These are phyloP conservation scores for Calliopum simillimum DNA, from an alignment of 2,888 invertebrate species.

Conservation along the genomic window DNA sequence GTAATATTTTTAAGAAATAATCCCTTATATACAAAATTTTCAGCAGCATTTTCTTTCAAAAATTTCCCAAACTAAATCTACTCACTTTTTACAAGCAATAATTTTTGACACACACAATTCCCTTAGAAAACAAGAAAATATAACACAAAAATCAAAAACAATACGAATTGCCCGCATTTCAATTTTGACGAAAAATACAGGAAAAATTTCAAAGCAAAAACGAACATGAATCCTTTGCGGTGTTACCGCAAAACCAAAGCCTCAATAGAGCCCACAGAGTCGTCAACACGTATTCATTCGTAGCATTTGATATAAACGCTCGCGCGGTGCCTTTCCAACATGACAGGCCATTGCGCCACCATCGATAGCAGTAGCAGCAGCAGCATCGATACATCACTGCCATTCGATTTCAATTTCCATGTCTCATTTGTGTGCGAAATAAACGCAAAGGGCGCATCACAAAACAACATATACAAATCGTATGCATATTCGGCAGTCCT, in stretches of 20 bases:
- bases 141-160: not conserved
- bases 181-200: not conserved
- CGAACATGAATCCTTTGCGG: slow-evolving; percentile 50
- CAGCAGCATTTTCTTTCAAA: no score
- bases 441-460: slow-evolving; percentile 1
- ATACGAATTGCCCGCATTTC: slow-evolving; percentile 13
- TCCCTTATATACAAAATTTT: no score
- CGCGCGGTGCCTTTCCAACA: not conserved
- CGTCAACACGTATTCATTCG: slow-evolving; percentile 48
- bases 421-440: slow-evolving; percentile 25
- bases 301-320: slow-evolving; percentile 40
- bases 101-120: no score
- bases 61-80: no score
- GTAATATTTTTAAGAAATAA: no score
- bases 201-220: not conserved
- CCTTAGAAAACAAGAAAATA: no score
- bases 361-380: no score
- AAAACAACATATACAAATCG: slow-evolving; percentile 14
- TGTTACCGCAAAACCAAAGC: slow-evolving; percentile 62
- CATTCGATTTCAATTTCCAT: not conserved
- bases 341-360: slow-evolving; percentile 8
- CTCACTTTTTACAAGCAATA: no score
- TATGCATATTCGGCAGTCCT: slow-evolving; percentile 27
- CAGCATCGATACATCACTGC: not conserved
- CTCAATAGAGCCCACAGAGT: slow-evolving; percentile 54